phyloP scores from a whole-genome alignment of 2,888 invertebrate genomes.

The Microplitis manilae region DNA sequence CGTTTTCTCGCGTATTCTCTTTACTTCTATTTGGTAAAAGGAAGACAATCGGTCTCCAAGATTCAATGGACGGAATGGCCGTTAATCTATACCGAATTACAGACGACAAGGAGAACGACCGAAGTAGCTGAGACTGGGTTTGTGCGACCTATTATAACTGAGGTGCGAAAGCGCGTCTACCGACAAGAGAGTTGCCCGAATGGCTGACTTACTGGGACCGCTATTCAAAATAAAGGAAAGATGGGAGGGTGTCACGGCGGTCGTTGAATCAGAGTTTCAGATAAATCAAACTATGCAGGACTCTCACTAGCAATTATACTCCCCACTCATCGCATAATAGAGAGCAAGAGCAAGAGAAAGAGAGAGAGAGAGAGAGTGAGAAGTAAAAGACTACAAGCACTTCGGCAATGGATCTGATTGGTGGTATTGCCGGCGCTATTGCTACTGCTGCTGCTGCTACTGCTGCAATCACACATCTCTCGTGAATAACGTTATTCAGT shows the following conservation, averaged over 20 bases:
- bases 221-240: background rate
- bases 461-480: slow-evolving; percentile 5
- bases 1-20: slow-evolving; percentile 23
- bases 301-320: background rate
- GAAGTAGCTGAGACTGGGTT: background rate
- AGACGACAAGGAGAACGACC: slow-evolving; percentile 20
- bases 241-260: too few relatives aligned
- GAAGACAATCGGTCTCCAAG: slow-evolving; percentile 58
- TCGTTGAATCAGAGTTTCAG: background rate
- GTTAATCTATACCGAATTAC: slow-evolving; percentile 54
- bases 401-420: background rate
- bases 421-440: slow-evolving; percentile 31
- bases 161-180: slow-evolving; percentile 27
- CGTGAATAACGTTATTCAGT: slow-evolving; percentile 41
- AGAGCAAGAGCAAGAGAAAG: too few relatives aligned
- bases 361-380: too few relatives aligned
- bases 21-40: slow-evolving; percentile 16
- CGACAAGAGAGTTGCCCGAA: slow-evolving; percentile 16
- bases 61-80: slow-evolving; percentile 59
- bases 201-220: background rate
- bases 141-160: slow-evolving; percentile 35
- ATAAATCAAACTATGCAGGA: slow-evolving; percentile 31
- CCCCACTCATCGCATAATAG: too few relatives aligned
- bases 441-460: slow-evolving; percentile 43
- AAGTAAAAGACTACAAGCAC: background rate